Evolutionary conservation across 2,797 vertebrate species (phyloP).

Genomic region (Pteropus rufus): DNA sequence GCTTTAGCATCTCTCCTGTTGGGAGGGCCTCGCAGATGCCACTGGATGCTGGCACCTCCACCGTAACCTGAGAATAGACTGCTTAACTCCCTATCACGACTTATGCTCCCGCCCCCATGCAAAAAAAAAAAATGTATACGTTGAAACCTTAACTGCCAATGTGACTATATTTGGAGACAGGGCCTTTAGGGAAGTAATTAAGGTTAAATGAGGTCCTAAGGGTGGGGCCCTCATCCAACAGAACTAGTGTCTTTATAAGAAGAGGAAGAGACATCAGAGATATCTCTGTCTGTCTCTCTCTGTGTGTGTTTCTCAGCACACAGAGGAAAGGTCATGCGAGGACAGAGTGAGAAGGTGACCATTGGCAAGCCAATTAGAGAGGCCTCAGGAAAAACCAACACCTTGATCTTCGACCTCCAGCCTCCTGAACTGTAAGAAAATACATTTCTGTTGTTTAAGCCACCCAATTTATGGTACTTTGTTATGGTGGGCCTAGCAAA

Average conservation of each 20-base stretch:
- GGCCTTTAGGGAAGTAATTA: background rate
- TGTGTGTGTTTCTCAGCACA: background rate
- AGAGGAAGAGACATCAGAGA: background rate
- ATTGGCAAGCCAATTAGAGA: background rate
- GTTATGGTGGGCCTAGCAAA: background rate
- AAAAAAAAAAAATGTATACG: background rate
- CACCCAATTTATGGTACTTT: background rate
- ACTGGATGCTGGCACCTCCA: background rate
- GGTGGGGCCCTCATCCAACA: background rate
- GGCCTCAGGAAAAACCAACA: background rate
- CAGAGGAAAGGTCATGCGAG: background rate
- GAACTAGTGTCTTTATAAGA: background rate
- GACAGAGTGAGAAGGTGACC: background rate
- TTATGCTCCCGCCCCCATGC: background rate
- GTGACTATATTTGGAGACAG: background rate
- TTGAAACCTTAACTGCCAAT: background rate
- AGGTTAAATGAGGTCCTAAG: background rate
- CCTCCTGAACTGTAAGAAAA: background rate
- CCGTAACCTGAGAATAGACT: background rate
- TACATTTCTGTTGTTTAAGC: background rate
- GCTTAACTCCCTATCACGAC: background rate
- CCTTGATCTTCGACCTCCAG: background rate
- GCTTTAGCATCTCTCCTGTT: background rate
- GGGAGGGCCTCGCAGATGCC: background rate
- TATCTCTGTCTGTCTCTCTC: background rate